Conservation (phyloP, 2,888 invertebrate species). For the Theretra japonica region DNA sequence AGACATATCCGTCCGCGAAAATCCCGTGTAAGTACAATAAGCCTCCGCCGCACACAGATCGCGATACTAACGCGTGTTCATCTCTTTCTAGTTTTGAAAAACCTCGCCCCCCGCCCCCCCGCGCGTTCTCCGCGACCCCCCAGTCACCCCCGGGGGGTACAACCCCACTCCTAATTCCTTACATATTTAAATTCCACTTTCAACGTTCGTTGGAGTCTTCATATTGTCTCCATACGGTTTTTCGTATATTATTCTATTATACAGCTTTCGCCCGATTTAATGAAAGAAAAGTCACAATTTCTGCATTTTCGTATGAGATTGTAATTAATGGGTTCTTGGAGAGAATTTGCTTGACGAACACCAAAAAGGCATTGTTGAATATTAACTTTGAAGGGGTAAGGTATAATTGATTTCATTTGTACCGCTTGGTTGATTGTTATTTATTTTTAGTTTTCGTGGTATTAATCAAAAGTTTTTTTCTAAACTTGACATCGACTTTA, state of each 20-base stretch:
- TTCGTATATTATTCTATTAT: slow-evolving; percentile 35
- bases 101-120: slow-evolving; percentile 55
- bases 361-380: not conserved
- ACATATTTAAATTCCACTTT: slow-evolving; percentile 85
- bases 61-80: slow-evolving; percentile 84
- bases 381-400: not conserved
- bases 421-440: not conserved
- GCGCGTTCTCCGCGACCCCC: slow-evolving; percentile 33
- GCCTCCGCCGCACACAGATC: slow-evolving; percentile 63
- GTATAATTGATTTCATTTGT: not conserved
- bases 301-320: slow-evolving; percentile 9
- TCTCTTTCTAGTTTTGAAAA: slow-evolving; percentile 85
- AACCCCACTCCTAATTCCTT: slow-evolving; percentile 81
- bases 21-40: slow-evolving; percentile 45
- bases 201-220: slow-evolving; percentile 73
- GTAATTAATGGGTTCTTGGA: slow-evolving; percentile 6
- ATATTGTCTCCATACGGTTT: slow-evolving; percentile 80
- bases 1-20: slow-evolving; percentile 57
- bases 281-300: slow-evolving; percentile 28
- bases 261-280: slow-evolving; percentile 24
- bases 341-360: not conserved
- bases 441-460: too few relatives aligned
- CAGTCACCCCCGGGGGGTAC: slow-evolving; percentile 41
- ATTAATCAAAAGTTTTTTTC: too few relatives aligned
- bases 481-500: too few relatives aligned